Evolutionary conservation across 2,888 invertebrate species (phyloP).

Genomic region (Agonopterix arenella): DNA sequence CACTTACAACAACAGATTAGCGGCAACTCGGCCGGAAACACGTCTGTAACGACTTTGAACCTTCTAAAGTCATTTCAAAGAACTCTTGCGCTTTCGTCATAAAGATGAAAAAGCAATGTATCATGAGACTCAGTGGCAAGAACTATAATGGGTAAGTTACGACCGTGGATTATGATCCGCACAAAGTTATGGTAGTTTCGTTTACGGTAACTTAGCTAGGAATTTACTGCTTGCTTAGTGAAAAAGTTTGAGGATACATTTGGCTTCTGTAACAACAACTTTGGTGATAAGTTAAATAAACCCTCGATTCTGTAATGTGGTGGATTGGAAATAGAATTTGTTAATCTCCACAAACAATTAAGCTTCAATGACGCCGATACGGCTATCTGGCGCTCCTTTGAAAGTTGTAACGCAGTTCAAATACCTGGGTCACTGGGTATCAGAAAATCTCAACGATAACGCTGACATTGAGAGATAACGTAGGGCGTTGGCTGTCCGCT

Average conservation of each 20-base stretch:
- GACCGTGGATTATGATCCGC: constrained; percentile 19
- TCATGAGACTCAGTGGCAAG: background rate
- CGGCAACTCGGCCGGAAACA: constrained; percentile 7
- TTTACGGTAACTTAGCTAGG: constrained; percentile 14
- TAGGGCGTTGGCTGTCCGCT: too few relatives aligned
- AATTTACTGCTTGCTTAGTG: constrained; percentile 17
- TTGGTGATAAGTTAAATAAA: background rate
- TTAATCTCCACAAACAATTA: too few relatives aligned
- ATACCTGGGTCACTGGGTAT: too few relatives aligned
- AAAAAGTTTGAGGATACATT: background rate
- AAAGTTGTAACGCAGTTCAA: too few relatives aligned
- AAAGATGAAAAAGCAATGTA: too few relatives aligned
- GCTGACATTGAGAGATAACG: too few relatives aligned
- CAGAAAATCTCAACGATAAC: too few relatives aligned
- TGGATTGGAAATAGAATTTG: too few relatives aligned
- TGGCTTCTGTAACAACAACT: background rate
- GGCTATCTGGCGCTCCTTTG: too few relatives aligned
- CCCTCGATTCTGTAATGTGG: background rate
- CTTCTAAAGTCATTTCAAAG: too few relatives aligned
- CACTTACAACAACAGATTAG: constrained; percentile 17
- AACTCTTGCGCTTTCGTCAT: too few relatives aligned
- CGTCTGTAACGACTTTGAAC: constrained; percentile 10
- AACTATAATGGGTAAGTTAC: constrained; percentile 12
- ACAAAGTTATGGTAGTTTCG: constrained; percentile 20
- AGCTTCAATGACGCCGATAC: too few relatives aligned